Percentiles rank a stretch among this genome's conserved stretches.
Evolutionary conservation across 2,113 vertebrate species (phyloP).

Genomic region (Megaceryle torquata): DNA sequence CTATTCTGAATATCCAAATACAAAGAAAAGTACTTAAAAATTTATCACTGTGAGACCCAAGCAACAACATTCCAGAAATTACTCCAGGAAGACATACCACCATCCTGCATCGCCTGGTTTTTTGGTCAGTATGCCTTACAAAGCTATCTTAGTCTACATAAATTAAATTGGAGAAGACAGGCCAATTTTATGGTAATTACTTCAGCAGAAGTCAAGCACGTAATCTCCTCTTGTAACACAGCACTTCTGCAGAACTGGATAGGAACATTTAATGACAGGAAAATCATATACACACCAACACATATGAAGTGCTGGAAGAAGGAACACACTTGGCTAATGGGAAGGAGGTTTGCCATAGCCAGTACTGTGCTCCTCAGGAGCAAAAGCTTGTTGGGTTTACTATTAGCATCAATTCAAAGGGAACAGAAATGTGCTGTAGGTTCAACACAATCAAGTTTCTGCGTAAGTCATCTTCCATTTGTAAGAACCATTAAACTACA

Average conservation of each 20-base stretch:
- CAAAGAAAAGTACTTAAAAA: not conserved
- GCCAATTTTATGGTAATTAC: not conserved
- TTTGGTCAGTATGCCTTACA: not conserved
- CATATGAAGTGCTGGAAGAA: not conserved
- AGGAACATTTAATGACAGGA: not conserved
- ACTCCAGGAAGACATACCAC: not conserved
- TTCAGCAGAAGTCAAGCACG: not conserved
- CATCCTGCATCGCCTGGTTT: not conserved
- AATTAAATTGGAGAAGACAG: not conserved
- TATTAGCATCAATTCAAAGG: not conserved
- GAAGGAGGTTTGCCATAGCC: not conserved
- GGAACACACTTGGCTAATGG: not conserved
- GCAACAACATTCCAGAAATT: not conserved
- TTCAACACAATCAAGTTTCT: not conserved
- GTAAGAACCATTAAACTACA: not conserved
- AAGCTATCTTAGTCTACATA: not conserved
- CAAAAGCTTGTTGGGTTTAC: not conserved
- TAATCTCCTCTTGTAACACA: not conserved
- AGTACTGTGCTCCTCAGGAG: not conserved
- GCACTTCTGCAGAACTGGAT: not conserved
- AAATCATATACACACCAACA: not conserved
- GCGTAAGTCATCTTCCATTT: not conserved
- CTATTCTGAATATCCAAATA: not conserved
- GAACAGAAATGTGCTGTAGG: not conserved
- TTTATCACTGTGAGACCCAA: not conserved